phyloP scores from a whole-genome alignment of 2,113 vertebrate species.

The Alligator mississippiensis region DNA sequence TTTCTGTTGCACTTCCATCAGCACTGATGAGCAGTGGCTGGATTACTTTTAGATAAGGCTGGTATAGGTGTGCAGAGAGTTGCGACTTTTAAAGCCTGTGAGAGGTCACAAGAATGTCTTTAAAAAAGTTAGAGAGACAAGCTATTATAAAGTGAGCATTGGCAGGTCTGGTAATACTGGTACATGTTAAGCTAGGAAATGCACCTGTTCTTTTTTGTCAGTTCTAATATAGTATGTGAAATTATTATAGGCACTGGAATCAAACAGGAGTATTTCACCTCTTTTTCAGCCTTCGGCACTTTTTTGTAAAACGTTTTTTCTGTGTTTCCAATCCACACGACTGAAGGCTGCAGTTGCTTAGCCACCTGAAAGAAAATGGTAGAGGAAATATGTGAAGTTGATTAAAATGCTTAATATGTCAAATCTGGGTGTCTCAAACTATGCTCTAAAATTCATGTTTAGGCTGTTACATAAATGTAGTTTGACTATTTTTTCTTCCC shows the following conservation, averaged over 20 bases:
- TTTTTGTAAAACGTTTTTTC: constrained; percentile 87
- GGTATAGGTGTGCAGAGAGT: constrained; percentile 36
- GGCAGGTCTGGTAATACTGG: constrained; percentile 19
- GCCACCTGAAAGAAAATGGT: constrained; percentile 79
- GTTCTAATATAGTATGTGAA: not conserved
- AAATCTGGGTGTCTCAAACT: not conserved
- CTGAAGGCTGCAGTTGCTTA: constrained; percentile 85
- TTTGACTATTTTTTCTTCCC: not conserved
- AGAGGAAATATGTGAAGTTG: not conserved
- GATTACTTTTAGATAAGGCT: constrained; percentile 63
- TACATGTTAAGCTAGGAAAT: constrained; percentile 30
- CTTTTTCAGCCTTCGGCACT: constrained; percentile 68
- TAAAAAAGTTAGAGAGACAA: constrained; percentile 25
- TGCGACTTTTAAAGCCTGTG: constrained; percentile 48
- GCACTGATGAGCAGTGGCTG: constrained; percentile 42
- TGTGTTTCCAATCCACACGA: constrained; percentile 86
- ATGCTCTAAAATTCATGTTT: not conserved
- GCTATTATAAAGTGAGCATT: constrained; percentile 53
- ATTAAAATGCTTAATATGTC: not conserved
- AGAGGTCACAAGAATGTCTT: constrained; percentile 53
- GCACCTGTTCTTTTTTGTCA: constrained; percentile 22
- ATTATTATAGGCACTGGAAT: not conserved
- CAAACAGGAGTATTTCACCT: constrained; percentile 67
- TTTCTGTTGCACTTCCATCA: not conserved
- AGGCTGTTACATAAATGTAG: not conserved